Evolutionary conservation across 2,113 vertebrate species (phyloP).

Genomic region (Stigmatopora argus): DNA sequence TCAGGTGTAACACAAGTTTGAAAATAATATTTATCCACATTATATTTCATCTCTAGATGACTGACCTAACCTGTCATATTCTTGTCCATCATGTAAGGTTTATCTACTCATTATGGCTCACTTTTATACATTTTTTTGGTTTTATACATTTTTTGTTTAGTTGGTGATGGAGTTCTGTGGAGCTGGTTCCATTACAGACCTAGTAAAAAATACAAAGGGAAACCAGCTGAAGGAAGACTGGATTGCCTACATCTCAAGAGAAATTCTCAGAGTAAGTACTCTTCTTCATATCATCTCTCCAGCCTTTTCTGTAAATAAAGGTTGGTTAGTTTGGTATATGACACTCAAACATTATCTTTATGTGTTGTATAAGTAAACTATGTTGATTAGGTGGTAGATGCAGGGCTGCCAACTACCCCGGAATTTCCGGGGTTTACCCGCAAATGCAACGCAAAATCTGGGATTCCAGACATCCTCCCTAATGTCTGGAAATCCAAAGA

Average conservation of each 20-base stretch:
- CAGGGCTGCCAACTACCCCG: no score
- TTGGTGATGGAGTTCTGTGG: slow-evolving; percentile 76
- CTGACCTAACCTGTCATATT: neutral
- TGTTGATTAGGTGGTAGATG: no score
- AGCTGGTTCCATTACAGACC: slow-evolving; percentile 71
- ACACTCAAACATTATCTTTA: no score
- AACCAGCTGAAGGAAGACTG: slow-evolving; percentile 74
- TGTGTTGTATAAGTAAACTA: no score
- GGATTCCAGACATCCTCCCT: no score
- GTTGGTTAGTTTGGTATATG: no score
- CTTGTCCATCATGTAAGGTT: neutral
- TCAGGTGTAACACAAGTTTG: neutral
- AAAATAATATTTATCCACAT: neutral
- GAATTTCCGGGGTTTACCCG: no score
- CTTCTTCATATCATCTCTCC: neutral
- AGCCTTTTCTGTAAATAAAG: neutral
- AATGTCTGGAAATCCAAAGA: no score
- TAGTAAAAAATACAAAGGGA: slow-evolving; percentile 76
- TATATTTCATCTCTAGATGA: neutral
- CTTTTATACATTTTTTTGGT: neutral
- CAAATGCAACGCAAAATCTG: no score
- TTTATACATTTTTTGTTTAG: slow-evolving; percentile 29
- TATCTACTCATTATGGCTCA: neutral
- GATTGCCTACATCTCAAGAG: slow-evolving; percentile 74
- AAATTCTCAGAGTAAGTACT: slow-evolving; percentile 67